A percentile compares a stretch with the other conserved stretches of the same genome.
These are phyloP conservation scores for Thunnus albacares DNA, from an alignment of 2,797 vertebrate species.

Conservation along the genomic window DNA sequence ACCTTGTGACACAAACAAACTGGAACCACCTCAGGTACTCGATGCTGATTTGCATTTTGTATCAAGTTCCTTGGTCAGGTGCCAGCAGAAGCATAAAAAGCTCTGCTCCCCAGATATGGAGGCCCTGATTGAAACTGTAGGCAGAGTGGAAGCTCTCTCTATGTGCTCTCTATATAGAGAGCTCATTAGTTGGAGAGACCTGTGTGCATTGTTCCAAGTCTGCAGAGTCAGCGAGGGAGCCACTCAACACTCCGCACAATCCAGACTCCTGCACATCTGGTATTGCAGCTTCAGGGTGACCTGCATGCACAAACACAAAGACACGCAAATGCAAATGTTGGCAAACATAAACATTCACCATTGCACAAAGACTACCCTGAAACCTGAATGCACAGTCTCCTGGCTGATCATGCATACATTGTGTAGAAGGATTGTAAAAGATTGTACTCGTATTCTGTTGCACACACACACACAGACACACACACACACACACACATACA, in stretches of 20 bases:
- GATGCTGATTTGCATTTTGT: conserved; percentile 82
- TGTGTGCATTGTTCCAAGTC: conserved; percentile 84
- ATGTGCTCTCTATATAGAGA: conserved; percentile 74
- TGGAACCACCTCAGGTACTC: conserved; percentile 76
- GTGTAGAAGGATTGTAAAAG: conserved; percentile 50
- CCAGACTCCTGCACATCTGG: conserved; percentile 83
- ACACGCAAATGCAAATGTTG: conserved; percentile 60
- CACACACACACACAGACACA: not conserved
- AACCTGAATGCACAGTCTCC: conserved; percentile 58
- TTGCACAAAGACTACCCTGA: conserved; percentile 42
- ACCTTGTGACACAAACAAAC: conserved; percentile 78
- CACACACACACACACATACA: not conserved
- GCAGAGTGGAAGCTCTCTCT: conserved; percentile 67
- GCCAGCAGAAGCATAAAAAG: conserved; percentile 76
- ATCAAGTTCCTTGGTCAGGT: conserved; percentile 76
- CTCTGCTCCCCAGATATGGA: conserved; percentile 75
- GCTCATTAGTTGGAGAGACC: conserved; percentile 85
- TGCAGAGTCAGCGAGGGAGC: conserved; percentile 84
- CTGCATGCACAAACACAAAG: conserved; percentile 54
- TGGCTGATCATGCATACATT: conserved; percentile 65
- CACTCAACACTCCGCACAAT: conserved; percentile 78
- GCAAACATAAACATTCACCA: conserved; percentile 63
- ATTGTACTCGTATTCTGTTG: conserved; percentile 20
- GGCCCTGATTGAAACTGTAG: conserved; percentile 80
- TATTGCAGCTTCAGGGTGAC: conserved; percentile 83